phyloP scores from a whole-genome alignment of 2,797 vertebrate species.

The Gobio occitaniae region DNA sequence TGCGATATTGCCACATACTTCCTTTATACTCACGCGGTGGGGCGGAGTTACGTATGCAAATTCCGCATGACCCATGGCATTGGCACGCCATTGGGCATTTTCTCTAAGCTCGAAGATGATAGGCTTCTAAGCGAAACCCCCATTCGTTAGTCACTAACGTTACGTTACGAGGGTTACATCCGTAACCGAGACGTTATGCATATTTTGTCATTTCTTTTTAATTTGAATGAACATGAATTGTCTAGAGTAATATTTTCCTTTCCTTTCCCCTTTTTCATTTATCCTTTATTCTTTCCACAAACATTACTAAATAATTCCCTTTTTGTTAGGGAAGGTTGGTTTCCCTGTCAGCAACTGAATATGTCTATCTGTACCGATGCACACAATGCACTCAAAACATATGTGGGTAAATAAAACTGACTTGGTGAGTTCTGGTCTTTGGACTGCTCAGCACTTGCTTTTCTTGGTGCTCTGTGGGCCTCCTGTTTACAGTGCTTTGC shows the following conservation, averaged over 20 bases:
- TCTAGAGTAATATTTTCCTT: background rate
- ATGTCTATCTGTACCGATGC: slow-evolving; percentile 22
- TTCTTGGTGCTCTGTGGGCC: slow-evolving; percentile 1
- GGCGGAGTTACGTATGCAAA: too few relatives aligned
- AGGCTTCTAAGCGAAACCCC: too few relatives aligned
- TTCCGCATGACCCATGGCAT: too few relatives aligned
- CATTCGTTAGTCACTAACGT: too few relatives aligned
- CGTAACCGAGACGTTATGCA: background rate
- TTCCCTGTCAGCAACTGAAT: background rate
- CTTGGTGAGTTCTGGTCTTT: slow-evolving; percentile 21
- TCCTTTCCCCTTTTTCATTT: background rate
- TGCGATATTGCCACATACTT: too few relatives aligned
- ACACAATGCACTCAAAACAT: slow-evolving; percentile 13
- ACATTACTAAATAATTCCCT: slow-evolving; percentile 44
- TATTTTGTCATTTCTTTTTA: background rate
- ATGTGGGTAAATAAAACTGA: slow-evolving; percentile 28
- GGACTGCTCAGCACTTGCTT: background rate
- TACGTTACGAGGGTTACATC: too few relatives aligned
- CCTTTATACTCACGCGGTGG: too few relatives aligned
- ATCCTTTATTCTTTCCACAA: background rate
- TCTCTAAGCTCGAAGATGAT: too few relatives aligned
- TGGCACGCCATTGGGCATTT: too few relatives aligned
- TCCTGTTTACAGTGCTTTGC: slow-evolving; percentile 28
- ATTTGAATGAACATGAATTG: background rate
- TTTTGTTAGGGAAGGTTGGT: background rate